Percentiles rank a stretch among this genome's conserved stretches.
phyloP scores from a whole-genome alignment of 1,140 invertebrate species.

The Drosophila setifemur region DNA sequence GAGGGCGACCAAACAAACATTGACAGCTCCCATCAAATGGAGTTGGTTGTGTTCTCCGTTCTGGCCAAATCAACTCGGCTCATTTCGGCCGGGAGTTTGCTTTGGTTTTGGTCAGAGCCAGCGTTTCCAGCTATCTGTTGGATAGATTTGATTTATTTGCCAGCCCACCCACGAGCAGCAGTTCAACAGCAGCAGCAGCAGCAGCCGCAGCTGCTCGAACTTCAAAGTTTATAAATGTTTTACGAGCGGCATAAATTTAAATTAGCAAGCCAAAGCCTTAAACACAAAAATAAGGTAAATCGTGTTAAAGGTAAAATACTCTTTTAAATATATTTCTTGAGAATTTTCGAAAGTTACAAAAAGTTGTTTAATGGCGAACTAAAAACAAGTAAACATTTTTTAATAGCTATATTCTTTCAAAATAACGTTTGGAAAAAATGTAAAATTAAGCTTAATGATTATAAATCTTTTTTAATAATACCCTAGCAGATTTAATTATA shows the following conservation, averaged over 20 bases:
- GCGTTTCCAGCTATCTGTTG: slow-evolving; percentile 58
- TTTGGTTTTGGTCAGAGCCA: slow-evolving; percentile 15
- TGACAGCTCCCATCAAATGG: slow-evolving; percentile 55
- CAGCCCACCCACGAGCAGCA: slow-evolving; percentile 57
- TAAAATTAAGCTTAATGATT: neutral
- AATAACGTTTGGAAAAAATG: too few relatives aligned
- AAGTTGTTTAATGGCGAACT: too few relatives aligned
- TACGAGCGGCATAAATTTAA: slow-evolving; percentile 47
- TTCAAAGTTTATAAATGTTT: slow-evolving; percentile 55
- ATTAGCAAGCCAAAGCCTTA: slow-evolving; percentile 38
- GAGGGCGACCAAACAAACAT: slow-evolving; percentile 53
- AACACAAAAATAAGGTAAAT: slow-evolving; percentile 8
- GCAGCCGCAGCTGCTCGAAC: slow-evolving; percentile 31
- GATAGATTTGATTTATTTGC: slow-evolving; percentile 73
- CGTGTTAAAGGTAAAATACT: neutral
- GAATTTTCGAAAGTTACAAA: too few relatives aligned
- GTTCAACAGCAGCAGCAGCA: slow-evolving; percentile 20
- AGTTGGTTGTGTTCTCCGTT: slow-evolving; percentile 10
- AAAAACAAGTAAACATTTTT: too few relatives aligned
- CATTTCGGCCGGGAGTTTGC: slow-evolving; percentile 5
- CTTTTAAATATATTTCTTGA: neutral
- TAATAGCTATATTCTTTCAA: too few relatives aligned
- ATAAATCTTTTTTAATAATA: neutral
- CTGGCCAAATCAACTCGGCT: slow-evolving; percentile 5
- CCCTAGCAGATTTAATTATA: too few relatives aligned